These are phyloP conservation scores for Steinernema carpocapsae DNA, from an alignment of 2,888 invertebrate species.

Conservation along the genomic window DNA sequence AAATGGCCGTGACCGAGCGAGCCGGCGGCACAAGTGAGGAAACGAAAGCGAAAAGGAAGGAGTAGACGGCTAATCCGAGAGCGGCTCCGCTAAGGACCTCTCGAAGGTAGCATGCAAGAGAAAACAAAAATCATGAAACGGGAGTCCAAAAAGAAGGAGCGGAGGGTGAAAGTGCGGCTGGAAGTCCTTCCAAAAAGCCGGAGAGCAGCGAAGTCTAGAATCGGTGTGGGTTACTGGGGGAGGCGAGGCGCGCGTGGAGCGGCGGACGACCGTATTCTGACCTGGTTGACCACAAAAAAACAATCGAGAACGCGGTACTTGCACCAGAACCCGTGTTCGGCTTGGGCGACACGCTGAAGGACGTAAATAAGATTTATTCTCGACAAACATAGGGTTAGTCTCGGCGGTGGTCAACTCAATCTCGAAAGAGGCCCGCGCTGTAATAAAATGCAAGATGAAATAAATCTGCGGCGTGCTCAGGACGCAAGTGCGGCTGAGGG, in stretches of 20 bases:
- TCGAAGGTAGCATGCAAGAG: slow-evolving; percentile 20
- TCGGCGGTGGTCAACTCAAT: slow-evolving; percentile 7
- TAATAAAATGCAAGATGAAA: slow-evolving; percentile 28
- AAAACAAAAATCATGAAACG: background rate
- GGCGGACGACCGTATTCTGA: background rate
- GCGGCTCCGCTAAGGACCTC: background rate
- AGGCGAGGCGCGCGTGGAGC: slow-evolving; percentile 19
- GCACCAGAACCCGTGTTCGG: background rate
- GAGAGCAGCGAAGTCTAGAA: slow-evolving; percentile 4
- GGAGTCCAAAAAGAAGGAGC: slow-evolving; percentile 1
- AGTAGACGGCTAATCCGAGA: background rate
- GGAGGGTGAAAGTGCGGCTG: background rate
- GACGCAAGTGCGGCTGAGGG: background rate
- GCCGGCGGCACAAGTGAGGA: background rate
- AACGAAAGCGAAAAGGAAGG: slow-evolving; percentile 22
- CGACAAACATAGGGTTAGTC: slow-evolving; percentile 3
- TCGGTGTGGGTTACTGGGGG: slow-evolving; percentile 6
- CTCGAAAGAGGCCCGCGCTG: background rate
- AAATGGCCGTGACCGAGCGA: background rate
- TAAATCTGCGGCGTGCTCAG: slow-evolving; percentile 5
- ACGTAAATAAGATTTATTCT: background rate
- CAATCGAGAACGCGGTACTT: slow-evolving; percentile 7
- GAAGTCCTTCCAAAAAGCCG: background rate
- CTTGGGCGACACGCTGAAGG: background rate
- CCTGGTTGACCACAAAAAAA: slow-evolving; percentile 23